Base-by-base conservation (phyloP, 2,113 vertebrate species). In the Solea senegalensis region DNA sequence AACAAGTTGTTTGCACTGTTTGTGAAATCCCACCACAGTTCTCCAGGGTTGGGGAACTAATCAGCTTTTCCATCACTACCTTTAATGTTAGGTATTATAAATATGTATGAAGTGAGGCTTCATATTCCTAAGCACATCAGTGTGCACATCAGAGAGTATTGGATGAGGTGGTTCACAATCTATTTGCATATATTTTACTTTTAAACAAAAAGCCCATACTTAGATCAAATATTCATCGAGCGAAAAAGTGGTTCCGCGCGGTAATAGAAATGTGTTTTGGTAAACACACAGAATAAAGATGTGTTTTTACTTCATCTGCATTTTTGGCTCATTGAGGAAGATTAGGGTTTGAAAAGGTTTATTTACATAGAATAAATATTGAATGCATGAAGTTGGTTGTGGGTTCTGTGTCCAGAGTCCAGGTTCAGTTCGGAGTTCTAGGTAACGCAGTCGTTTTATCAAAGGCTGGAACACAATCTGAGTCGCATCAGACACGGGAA, bases 31-130 rank as follows among this genome's bases (percentile, higher is more conserved):
- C 3, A 71, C 8, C 54, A 14, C 39, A 14, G 50, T 51, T 65
- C 81, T 63, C 16, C 14, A 57, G 72, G 67, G 57, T 58, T 74
- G 58, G 51, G 65, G 64, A 45, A 62, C 70, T 78, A 76, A 83
- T 84, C 62, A 69, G 53, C 64, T 69, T 74, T 62, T 81, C 65
- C 41, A 81, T 76, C 51, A 69, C 64, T 65, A 69, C 60, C 64
- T 81, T 81, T 85, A 78, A 84, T 78, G 59, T 65, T 62, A 69
- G 58, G 45, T 60, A 51, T 66, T 50, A 80, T 84, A 75, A 88
- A 89, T 86, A 89, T 88, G 74, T 55, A 86, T 89, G 74, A 87
- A 74, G 63, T 28, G 59, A 75, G 63, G 74, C 57, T 71, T 78
- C 56, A 65, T 57, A 74, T 74, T 79, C 45, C 59, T 68, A 72